phyloP scores from a whole-genome alignment of 30 jellyfish, hydroid and myxozoan species.

The Chrysaora quinquecirrha region DNA sequence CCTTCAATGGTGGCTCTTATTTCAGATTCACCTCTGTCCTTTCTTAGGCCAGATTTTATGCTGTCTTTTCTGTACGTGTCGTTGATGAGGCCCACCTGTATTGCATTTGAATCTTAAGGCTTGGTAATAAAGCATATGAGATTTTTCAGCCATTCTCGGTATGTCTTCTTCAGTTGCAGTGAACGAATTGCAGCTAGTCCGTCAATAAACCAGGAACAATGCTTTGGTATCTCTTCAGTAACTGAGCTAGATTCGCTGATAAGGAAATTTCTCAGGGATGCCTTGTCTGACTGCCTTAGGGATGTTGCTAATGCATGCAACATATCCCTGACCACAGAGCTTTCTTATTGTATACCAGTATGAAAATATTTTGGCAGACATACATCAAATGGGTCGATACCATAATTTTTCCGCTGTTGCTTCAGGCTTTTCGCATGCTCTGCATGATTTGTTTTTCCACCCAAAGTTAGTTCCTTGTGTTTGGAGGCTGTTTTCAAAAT shows the following conservation, averaged over 20 bases:
- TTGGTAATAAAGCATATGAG: neutral
- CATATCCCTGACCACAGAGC: conserved; percentile 19
- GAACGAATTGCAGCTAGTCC: conserved; percentile 1
- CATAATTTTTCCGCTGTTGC: conserved; percentile 8
- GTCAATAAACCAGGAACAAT: neutral
- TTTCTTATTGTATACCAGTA: neutral
- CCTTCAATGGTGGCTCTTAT: neutral
- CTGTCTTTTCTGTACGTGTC: neutral
- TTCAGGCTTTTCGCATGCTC: conserved; percentile 5
- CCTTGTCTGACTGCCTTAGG: conserved; percentile 2
- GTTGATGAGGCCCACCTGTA: neutral
- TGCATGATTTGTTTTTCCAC: neutral
- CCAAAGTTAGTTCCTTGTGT: conserved; percentile 42
- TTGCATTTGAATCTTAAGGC: neutral
- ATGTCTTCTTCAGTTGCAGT: neutral
- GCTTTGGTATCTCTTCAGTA: neutral
- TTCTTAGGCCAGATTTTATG: neutral
- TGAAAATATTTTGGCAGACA: neutral
- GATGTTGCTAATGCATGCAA: no score
- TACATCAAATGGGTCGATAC: conserved; percentile 13
- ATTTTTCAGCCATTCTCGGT: neutral
- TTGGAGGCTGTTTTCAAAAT: conserved; percentile 10
- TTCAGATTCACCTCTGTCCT: neutral
- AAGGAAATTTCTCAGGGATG: neutral
- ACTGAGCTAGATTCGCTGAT: neutral